phyloP scores from a whole-genome alignment of 2,888 invertebrate genomes.

The Melanotus villosus region DNA sequence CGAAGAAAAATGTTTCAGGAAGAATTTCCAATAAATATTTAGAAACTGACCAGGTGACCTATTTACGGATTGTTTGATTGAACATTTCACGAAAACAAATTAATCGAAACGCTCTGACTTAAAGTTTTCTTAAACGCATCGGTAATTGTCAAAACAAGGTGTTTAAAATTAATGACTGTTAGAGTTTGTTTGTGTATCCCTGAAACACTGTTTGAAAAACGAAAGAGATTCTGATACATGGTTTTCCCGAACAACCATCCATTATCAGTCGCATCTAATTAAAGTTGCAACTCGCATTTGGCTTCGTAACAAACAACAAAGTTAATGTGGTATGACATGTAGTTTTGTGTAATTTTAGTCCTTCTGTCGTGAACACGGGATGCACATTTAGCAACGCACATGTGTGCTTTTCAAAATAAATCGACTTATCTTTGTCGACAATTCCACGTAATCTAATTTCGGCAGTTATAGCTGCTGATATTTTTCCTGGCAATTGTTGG shows the following conservation, averaged over 20 bases:
- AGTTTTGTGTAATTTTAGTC: conserved; percentile 24
- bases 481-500: conserved; percentile 1
- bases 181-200: too few species aligned
- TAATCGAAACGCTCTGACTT: not conserved
- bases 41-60: conserved; percentile 2
- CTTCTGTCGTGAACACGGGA: conserved; percentile 12
- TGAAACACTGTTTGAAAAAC: too few species aligned
- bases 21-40: conserved; percentile 15
- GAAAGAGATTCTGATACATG: too few species aligned
- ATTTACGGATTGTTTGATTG: conserved; percentile 3
- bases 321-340: conserved; percentile 1
- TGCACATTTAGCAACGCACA: conserved; percentile 34
- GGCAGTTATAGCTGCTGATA: conserved; percentile 1
- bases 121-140: too few species aligned
- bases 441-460: conserved; percentile 22
- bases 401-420: conserved; percentile 30
- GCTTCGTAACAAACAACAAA: not conserved
- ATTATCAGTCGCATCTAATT: not conserved
- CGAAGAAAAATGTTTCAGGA: too few species aligned
- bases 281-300: not conserved
- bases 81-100: not conserved
- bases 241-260: too few species aligned
- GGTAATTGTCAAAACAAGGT: too few species aligned
- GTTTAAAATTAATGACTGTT: too few species aligned
- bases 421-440: conserved; percentile 14